These are phyloP conservation scores for Melieria crassipennis DNA, from an alignment of 2,888 invertebrate species.

Conservation along the genomic window DNA sequence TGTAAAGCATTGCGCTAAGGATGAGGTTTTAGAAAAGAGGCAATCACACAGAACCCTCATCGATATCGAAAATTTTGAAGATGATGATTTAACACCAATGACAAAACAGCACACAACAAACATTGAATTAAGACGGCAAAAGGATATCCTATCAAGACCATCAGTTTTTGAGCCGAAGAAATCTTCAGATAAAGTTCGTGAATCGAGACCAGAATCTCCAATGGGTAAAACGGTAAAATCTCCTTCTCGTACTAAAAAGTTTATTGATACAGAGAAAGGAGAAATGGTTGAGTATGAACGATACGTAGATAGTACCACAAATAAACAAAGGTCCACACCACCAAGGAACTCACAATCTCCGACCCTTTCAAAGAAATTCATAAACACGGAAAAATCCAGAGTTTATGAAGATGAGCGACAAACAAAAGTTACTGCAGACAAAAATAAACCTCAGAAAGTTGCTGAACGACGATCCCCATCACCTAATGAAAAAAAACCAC, in stretches of 20 bases:
- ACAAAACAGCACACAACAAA: slow-evolving; percentile 54
- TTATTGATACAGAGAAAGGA: no score
- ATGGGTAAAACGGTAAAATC: no score
- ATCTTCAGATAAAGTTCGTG: background rate
- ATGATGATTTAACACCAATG: slow-evolving; percentile 77
- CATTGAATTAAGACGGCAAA: slow-evolving; percentile 60
- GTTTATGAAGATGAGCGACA: background rate
- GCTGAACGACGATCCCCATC: slow-evolving; percentile 8
- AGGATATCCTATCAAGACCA: slow-evolving; percentile 68
- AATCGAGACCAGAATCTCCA: no score
- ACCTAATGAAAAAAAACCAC: slow-evolving; percentile 30
- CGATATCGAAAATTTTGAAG: slow-evolving; percentile 67
- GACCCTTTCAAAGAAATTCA: slow-evolving; percentile 16
- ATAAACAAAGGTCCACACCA: no score
- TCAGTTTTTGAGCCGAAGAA: slow-evolving; percentile 55
- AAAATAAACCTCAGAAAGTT: slow-evolving; percentile 10
- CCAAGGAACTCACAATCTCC: slow-evolving; percentile 24
- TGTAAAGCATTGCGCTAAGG: slow-evolving; percentile 25
- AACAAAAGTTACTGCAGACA: slow-evolving; percentile 20
- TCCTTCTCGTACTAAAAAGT: no score
- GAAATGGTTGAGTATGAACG: no score
- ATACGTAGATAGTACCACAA: no score
- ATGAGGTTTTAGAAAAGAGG: slow-evolving; percentile 35
- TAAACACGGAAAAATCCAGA: background rate
- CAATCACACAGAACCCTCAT: slow-evolving; percentile 1